Evolutionary conservation across 2,797 vertebrate genomes (phyloP).

Genomic region (Podargus strigoides): DNA sequence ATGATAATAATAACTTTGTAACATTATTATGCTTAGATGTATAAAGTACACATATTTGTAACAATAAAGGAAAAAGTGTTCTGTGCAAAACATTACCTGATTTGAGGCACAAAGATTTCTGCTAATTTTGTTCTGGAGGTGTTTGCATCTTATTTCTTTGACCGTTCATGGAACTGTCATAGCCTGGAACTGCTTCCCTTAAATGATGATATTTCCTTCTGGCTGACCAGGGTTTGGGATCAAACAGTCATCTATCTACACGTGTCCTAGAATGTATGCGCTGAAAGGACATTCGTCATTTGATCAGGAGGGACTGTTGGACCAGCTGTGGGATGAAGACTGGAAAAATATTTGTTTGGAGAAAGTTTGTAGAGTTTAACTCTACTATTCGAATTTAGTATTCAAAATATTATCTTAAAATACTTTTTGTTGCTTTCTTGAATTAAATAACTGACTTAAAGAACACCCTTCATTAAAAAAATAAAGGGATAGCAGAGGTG

Average conservation of each 20-base stretch:
- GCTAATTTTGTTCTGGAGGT: background rate
- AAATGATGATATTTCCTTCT: background rate
- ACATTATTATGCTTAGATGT: background rate
- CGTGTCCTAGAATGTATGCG: background rate
- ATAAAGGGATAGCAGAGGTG: background rate
- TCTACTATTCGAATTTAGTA: background rate
- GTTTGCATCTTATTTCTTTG: background rate
- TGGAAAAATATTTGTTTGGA: background rate
- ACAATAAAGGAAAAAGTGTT: background rate
- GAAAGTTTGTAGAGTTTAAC: background rate
- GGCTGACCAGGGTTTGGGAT: background rate
- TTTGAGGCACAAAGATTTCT: background rate
- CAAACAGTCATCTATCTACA: rapidly evolving
- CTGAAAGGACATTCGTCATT: background rate
- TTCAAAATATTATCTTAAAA: background rate
- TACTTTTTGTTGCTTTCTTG: background rate
- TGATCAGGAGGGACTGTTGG: background rate
- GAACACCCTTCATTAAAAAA: background rate
- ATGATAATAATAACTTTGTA: background rate
- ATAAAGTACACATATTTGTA: background rate
- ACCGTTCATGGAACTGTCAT: background rate
- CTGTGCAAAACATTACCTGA: background rate
- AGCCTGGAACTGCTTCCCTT: background rate
- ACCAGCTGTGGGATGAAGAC: background rate
- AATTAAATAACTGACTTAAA: background rate